Conservation (phyloP, 2,888 invertebrate genomes). For the Dioctria rufipes region DNA sequence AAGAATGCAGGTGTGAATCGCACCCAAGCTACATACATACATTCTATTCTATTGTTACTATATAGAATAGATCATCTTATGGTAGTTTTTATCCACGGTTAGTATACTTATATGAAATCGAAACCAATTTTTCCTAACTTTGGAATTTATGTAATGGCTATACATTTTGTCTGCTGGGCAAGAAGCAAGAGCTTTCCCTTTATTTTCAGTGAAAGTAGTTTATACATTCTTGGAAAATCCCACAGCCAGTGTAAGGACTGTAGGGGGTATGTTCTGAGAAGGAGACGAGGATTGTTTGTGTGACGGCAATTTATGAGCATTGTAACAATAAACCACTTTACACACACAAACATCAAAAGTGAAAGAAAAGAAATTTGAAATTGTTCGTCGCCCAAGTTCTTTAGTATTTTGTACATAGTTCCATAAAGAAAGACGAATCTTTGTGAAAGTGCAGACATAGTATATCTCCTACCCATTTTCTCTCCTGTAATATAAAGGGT, state of each 20-base stretch:
- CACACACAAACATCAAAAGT: slow-evolving; percentile 16
- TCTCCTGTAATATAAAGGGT: slow-evolving; percentile 29
- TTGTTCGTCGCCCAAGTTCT: neutral
- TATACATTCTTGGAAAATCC: neutral
- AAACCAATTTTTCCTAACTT: too few relatives aligned
- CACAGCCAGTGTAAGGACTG: neutral
- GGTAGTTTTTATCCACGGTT: slow-evolving; percentile 21
- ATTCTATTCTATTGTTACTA: too few relatives aligned
- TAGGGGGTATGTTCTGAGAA: neutral
- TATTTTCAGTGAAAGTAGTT: slow-evolving; percentile 50
- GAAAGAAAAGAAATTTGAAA: slow-evolving; percentile 43
- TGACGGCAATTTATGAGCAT: slow-evolving; percentile 20
- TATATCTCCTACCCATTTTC: slow-evolving; percentile 5
- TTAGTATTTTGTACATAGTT: neutral
- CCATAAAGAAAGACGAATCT: slow-evolving; percentile 16
- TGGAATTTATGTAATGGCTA: too few relatives aligned
- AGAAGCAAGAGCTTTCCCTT: slow-evolving; percentile 8
- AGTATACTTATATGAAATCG: too few relatives aligned
- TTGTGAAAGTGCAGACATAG: slow-evolving; percentile 33
- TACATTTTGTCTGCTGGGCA: too few relatives aligned
- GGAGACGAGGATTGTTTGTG: too few relatives aligned
- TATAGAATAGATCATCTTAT: neutral
- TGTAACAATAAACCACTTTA: slow-evolving; percentile 6
- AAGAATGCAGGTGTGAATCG: too few relatives aligned
- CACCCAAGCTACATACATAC: too few relatives aligned